Conservation (phyloP, 2,888 invertebrate species). For the Xanthorhoe spadicearia region DNA sequence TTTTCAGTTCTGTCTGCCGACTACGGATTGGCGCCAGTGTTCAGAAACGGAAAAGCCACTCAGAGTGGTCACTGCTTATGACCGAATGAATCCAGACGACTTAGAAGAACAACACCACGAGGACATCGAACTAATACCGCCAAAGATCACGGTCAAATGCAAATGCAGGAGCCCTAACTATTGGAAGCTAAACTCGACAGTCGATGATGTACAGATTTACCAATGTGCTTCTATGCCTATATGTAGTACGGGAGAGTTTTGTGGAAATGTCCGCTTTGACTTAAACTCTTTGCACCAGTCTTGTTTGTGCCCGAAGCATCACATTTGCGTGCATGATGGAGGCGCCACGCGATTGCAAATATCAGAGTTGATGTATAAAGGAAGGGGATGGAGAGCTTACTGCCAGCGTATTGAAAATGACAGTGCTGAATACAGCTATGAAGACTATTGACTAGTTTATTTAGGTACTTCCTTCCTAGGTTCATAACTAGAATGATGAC, state of each 20-base stretch:
- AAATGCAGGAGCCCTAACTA: slow-evolving; percentile 79
- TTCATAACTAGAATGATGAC: no score
- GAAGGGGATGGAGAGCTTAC: slow-evolving; percentile 83
- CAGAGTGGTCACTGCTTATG: slow-evolving; percentile 59
- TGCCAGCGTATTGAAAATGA: slow-evolving; percentile 70
- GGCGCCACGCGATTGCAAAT: slow-evolving; percentile 72
- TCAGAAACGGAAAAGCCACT: slow-evolving; percentile 64
- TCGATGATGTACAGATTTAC: slow-evolving; percentile 60
- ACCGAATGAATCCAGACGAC: slow-evolving; percentile 70
- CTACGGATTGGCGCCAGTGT: slow-evolving; percentile 71
- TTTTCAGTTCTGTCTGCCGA: slow-evolving; percentile 81
- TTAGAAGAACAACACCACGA: slow-evolving; percentile 71
- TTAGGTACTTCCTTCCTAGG: no score
- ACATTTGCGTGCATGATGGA: slow-evolving; percentile 84
- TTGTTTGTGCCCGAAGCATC: slow-evolving; percentile 85
- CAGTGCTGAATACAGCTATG: slow-evolving; percentile 60
- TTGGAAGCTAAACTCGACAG: slow-evolving; percentile 72
- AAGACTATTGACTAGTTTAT: slow-evolving; percentile 52
- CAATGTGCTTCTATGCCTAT: slow-evolving; percentile 78
- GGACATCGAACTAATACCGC: slow-evolving; percentile 69
- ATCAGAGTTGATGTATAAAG: slow-evolving; percentile 84
- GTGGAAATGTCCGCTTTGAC: slow-evolving; percentile 86
- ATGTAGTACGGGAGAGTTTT: slow-evolving; percentile 84
- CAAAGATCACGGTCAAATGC: slow-evolving; percentile 77
- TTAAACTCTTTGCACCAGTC: slow-evolving; percentile 85